These are phyloP conservation scores for Polypedilum pembai DNA, from an alignment of 1,140 invertebrate genomes.

Conservation along the genomic window DNA sequence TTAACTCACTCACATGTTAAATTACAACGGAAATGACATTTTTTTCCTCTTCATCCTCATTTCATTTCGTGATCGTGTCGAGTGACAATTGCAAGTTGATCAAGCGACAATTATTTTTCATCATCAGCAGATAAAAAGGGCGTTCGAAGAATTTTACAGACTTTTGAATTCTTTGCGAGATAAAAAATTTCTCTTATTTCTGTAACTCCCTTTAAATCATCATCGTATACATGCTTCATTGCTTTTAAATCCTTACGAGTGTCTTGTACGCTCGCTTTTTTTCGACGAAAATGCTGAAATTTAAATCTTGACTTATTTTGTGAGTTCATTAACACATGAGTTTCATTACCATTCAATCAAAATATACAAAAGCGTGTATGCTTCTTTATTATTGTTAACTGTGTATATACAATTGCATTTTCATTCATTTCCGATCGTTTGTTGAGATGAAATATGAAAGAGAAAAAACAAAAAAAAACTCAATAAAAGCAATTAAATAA, in stretches of 20 bases:
- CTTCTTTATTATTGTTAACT: not conserved
- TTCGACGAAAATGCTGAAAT: not conserved
- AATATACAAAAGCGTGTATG: not conserved
- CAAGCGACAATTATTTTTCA: not conserved
- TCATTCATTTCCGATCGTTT: too few species aligned
- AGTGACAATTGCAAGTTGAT: conserved; percentile 16
- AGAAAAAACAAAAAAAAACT: too few species aligned
- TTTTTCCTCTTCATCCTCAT: not conserved
- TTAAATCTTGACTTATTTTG: not conserved
- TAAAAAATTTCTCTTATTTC: not conserved
- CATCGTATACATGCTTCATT: not conserved
- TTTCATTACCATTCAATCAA: conserved; percentile 14
- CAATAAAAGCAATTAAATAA: too few species aligned
- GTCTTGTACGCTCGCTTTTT: not conserved
- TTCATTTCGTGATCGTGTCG: not conserved
- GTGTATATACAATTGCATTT: not conserved
- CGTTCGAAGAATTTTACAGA: not conserved
- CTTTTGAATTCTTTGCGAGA: not conserved
- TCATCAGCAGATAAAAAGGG: not conserved
- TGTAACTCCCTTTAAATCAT: not conserved
- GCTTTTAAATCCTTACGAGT: not conserved
- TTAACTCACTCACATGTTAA: not conserved
- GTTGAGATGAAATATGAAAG: too few species aligned
- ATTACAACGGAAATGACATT: not conserved
- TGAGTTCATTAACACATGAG: conserved; percentile 4